Evolutionary conservation across 2,797 vertebrate species (phyloP).

Genomic region (Coccyzus lansbergi): DNA sequence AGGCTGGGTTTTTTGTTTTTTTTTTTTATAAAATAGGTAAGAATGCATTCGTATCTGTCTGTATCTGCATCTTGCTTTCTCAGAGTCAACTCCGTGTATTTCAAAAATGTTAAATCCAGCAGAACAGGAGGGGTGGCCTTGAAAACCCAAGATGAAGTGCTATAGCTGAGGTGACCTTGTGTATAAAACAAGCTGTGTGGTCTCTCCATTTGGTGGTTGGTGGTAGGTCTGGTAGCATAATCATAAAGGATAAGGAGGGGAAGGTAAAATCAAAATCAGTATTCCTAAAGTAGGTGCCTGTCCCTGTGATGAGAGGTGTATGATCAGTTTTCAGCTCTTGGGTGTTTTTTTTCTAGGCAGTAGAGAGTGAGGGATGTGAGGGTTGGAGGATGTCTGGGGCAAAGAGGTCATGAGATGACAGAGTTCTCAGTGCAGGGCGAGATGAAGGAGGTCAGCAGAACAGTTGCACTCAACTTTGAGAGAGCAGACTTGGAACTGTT

Average conservation of each 20-base stretch:
- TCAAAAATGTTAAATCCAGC: background rate
- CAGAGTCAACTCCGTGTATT: background rate
- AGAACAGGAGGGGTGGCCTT: background rate
- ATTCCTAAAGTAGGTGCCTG: background rate
- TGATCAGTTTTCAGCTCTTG: background rate
- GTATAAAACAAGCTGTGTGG: background rate
- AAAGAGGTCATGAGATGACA: too few relatives aligned
- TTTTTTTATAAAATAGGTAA: too few relatives aligned
- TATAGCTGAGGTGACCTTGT: background rate
- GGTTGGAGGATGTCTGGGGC: too few relatives aligned
- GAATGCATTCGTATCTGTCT: background rate
- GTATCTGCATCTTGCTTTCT: background rate
- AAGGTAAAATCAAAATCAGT: background rate
- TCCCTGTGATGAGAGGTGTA: background rate
- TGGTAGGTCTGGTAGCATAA: background rate
- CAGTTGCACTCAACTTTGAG: too few relatives aligned
- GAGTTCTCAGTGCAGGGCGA: too few relatives aligned
- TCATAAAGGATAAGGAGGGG: fast-evolving
- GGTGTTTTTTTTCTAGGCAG: background rate
- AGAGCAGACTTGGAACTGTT: too few relatives aligned
- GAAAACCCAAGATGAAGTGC: background rate
- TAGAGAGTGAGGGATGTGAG: too few relatives aligned
- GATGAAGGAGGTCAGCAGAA: too few relatives aligned
- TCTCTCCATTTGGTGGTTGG: background rate
- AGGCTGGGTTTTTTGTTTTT: background rate